phyloP scores from a whole-genome alignment of 2,797 vertebrate genomes.

The Eptatretus atami region DNA sequence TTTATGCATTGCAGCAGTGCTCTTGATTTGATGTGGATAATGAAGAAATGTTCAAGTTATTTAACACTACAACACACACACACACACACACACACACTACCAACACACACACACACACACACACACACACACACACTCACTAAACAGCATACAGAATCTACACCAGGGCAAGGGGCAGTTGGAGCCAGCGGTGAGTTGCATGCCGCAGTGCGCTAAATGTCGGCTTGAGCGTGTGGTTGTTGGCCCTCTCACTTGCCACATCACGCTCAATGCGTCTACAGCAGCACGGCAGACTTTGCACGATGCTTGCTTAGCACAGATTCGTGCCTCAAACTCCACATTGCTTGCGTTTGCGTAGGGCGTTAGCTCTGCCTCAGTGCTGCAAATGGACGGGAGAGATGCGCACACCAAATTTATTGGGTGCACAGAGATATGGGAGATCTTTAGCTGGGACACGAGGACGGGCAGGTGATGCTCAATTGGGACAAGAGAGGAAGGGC shows the following conservation, averaged over 20 bases:
- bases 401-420: no score
- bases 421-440: no score
- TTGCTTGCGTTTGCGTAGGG: constrained; percentile 77
- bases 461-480: no score
- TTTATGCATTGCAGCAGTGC: no score
- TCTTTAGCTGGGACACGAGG: no score
- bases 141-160: not conserved
- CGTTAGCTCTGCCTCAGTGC: constrained; percentile 70
- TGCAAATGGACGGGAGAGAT: constrained; percentile 11
- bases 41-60: no score
- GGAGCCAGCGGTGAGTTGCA: constrained; percentile 44
- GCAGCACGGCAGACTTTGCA: constrained; percentile 91
- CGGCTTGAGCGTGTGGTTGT: constrained; percentile 51
- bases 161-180: constrained; percentile 41
- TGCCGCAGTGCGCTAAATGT: constrained; percentile 60
- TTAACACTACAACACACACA: no score
- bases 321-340: constrained; percentile 98
- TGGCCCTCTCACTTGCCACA: constrained; percentile 63
- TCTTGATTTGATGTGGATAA: no score
- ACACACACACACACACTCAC: not conserved
- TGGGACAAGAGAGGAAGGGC: no score
- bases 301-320: constrained; percentile 73
- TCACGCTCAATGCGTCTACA: constrained; percentile 77
- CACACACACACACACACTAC: no score
- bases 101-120: no score